Base-by-base conservation (phyloP, 2,113 vertebrate genomes). In the Dryoscopus gambensis region DNA sequence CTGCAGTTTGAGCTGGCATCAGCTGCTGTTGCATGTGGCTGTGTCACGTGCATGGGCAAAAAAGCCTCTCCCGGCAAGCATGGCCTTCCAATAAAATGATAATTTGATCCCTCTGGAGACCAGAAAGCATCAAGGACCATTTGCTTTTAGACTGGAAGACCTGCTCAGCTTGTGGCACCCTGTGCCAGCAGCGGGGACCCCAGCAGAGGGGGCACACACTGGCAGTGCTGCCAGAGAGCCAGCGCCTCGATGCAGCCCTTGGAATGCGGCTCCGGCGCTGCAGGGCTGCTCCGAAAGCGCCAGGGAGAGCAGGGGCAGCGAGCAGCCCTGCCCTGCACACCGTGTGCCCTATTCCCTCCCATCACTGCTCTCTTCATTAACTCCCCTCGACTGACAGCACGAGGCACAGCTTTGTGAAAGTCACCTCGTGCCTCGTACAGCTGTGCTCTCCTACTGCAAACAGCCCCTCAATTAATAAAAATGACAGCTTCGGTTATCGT, bases 201-300 rank as follows among this genome's bases (percentile, higher is more conserved):
- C 70, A 57, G 11, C 81, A 82, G 71, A 18, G 13, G 31, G 65
- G 33, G 10, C n/a, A 46, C 20, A 11, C 14, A 7, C 1, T 10
- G 1, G 73, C 33, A 33, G 15, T 1, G 82, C 77, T 52, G 16
- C 39, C 77, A 55, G 2, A 19, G 10, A 52, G 80, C 56, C 65
- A 47, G 9, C 5, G 65, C 35, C 35, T 35, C 0, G 0, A 7
- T 12, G 23, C 25, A 46, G 35, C 57, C 7, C 85, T 15, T 17
- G 33, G 31, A 63, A 31, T 2, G 2, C 0, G 6, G 16, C n/a
- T 46, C 20, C 5, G 2, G 0, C 1, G 70, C 55, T 37, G 42
- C 42, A 55, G 37, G 11, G 52, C n/a, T 42, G 70, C 14, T 28
- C 56, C 27, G 22, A 33, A 9, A 70, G 69, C 30, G 0, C 2